Evolutionary conservation across 2,113 vertebrate genomes (phyloP).

Genomic region (Sinosuthora webbiana): DNA sequence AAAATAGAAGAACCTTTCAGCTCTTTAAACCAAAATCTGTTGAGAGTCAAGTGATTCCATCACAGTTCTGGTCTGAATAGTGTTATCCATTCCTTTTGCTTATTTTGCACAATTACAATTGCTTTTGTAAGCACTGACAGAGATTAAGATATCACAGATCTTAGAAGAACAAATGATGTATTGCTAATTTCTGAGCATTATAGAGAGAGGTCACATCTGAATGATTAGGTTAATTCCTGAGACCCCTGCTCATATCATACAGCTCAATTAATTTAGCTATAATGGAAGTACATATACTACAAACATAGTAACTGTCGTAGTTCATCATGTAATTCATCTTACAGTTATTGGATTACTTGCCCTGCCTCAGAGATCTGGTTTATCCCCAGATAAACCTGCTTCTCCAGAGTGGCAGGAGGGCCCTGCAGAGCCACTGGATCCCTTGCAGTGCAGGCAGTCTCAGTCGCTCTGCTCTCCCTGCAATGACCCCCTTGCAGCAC

Average conservation of each 20-base stretch:
- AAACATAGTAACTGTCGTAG: not conserved
- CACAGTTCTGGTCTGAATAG: not conserved
- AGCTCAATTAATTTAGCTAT: slow-evolving; percentile 24
- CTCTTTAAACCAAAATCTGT: not conserved
- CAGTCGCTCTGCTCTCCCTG: accelerated
- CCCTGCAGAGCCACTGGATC: not conserved
- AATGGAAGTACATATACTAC: not conserved
- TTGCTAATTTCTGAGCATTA: slow-evolving; percentile 13
- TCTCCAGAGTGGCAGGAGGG: not conserved
- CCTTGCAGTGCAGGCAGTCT: not conserved
- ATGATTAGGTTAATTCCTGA: slow-evolving; percentile 26
- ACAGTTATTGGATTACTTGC: not conserved
- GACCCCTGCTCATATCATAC: not conserved
- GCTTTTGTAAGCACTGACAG: not conserved
- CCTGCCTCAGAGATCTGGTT: not conserved
- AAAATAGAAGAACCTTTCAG: not conserved
- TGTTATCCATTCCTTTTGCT: not conserved
- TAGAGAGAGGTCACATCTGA: slow-evolving; percentile 1
- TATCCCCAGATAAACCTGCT: not conserved
- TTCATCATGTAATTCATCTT: slow-evolving; percentile 1
- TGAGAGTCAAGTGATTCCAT: not conserved
- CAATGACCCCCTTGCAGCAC: accelerated
- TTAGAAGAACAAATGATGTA: slow-evolving; percentile 13
- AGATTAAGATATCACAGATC: not conserved
- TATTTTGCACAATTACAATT: slow-evolving; percentile 4